Base-by-base conservation (phyloP, 2,797 vertebrate species). In the Garrulus glandarius region DNA sequence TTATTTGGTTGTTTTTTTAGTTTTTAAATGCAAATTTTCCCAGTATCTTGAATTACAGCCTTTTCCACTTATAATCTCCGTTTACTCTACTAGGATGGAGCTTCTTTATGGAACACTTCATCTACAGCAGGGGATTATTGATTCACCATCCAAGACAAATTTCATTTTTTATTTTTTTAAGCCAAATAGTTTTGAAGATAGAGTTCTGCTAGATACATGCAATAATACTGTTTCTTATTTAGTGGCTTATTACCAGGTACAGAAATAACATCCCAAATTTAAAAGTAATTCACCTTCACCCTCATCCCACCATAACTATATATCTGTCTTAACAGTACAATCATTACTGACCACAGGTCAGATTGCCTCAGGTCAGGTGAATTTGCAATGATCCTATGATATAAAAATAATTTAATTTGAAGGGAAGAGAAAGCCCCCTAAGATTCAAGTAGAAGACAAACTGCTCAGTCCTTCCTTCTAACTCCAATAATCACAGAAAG, bases 221-320 rank as follows among this genome's bases (percentile, higher is more conserved):
- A 95, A 70, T 89, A 80, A 93, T 88, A 91, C 49, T 76, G 56
- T 68, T 94, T 89, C 61, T 96, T 86, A 95, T 91, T 96, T 95
- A 89, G 93, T 74, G 46, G 69, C 26, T 94, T 93, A 96, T 91
- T 95, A 49, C 68, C 70, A 76, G 50, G 50, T 89, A 56, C 82
- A 91, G 83, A 95, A 93, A 94, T 60, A 85, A 63, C 44, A 89
- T 65, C 71, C 44, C 60, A 80, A 95, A 96, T 93, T 85, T 87
- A 56, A 85, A 96, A 96, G 68, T 92, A 95, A 95, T 93, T 96
- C 82, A 83, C 77, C 41, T 78, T 95, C 72, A 63, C 11, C 65
- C 34, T 85, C 69, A 52, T 52, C 39, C n/a, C 52, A 70, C 13
- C 53, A 29, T 88, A 94, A 83, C 78, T 71, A 44, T 49, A 1